phyloP scores from a whole-genome alignment of 2,888 invertebrate genomes.

The Zeuzera pyrina region DNA sequence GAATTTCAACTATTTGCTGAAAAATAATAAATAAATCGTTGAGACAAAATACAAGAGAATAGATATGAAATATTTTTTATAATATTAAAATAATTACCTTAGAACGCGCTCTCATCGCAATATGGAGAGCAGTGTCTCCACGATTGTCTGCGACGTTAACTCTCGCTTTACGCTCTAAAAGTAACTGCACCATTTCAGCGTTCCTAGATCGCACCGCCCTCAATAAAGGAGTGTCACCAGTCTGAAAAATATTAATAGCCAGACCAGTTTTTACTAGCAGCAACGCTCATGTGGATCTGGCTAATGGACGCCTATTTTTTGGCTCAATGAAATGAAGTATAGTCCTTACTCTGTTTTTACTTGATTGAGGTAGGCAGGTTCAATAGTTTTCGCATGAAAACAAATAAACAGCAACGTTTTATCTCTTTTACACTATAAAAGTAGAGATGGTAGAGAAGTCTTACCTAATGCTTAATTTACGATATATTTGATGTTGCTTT shows the following conservation, averaged over 20 bases:
- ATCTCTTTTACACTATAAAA: no score
- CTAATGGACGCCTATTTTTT: no score
- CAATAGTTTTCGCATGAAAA: no score
- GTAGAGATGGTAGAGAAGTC: no score
- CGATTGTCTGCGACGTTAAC: conserved; percentile 92
- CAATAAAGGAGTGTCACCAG: conserved; percentile 94
- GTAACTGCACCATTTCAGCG: conserved; percentile 90
- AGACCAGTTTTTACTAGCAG: no score
- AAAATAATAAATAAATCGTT: conserved; percentile 17
- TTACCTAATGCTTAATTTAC: no score
- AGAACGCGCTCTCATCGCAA: conserved; percentile 95
- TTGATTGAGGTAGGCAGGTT: no score
- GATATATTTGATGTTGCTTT: no score
- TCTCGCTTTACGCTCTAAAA: conserved; percentile 93
- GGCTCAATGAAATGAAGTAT: no score
- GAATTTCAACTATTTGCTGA: conserved; percentile 90
- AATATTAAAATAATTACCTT: conserved; percentile 58
- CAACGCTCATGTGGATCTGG: no score
- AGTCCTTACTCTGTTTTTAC: no score
- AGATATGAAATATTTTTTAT: neutral
- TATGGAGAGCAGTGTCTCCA: conserved; percentile 96
- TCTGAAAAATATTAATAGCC: conserved; percentile 55
- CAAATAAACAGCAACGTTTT: no score
- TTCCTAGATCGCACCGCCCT: conserved; percentile 93
- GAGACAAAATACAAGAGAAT: conserved; percentile 1